Base-by-base conservation (phyloP, 1,140 invertebrate species). In the Druon quercuslanigerum region DNA sequence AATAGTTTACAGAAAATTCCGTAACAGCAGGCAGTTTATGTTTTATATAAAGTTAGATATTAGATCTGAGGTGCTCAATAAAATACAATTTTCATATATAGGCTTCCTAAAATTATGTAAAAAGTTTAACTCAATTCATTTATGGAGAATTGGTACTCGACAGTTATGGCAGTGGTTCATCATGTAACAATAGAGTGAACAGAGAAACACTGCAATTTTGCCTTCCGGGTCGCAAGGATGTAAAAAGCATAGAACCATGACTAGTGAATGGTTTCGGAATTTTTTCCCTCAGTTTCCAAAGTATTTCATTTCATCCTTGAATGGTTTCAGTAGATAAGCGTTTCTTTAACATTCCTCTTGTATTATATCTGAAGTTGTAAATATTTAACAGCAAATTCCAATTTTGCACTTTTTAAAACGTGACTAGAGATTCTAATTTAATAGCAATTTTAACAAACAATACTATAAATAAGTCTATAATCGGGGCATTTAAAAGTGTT, bases 301-400 rank as follows among this genome's bases (percentile, higher is more conserved):
- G 57, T 90, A 84, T 86, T 86, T 88, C 52, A 86, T 90, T 77
- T 89, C 87, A 79, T 82, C 82, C 71, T 84, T 76, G 79, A 82
- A 66, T 57, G 76, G 54, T 74, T 73, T 50, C 16, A 14, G 25
- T 2, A 33, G 13, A 56, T 74, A 75, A 20, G 17, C 19, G 33
- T 20, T 50, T 46, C 11, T n/a, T 19, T 54, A 66, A 25, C 6
- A 66, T 66, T 66, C 33, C 20, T 40, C 16, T 16, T 46, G 14
- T 66, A 25, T 66, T 66, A 16, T 16, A n/a, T 33, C 4, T 46
- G 40, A 8, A 46, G 40, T 46, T 46, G 0, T 46, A 46, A 46
- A 46, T 46, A 46, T 46, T 46, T 11, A 46, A 46, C 40, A 46
- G 11, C 40, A 46, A 46, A 46, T 46, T 46, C 7, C 40, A 46